Percentiles rank a stretch among this genome's conserved stretches.
Evolutionary conservation across 1,140 invertebrate species (phyloP).

Genomic region (Amyelois transitella): DNA sequence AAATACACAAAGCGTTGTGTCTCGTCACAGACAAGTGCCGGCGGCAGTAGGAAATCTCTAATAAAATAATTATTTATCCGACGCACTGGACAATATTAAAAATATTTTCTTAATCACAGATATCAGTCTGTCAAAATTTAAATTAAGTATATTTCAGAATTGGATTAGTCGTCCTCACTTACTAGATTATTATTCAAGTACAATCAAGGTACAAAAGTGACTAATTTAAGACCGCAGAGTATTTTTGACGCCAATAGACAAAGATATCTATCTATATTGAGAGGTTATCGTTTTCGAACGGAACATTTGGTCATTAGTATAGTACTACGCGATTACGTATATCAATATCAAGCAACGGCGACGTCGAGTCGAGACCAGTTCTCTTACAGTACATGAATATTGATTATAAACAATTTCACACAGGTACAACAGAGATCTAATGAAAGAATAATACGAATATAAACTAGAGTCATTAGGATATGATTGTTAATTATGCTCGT

Average conservation of each 20-base stretch:
- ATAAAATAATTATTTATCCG: conserved; percentile 73
- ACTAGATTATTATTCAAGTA: conserved; percentile 64
- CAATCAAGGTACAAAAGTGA: conserved; percentile 72
- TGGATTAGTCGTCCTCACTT: conserved; percentile 68
- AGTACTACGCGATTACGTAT: conserved; percentile 43
- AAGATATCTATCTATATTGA: conserved; percentile 27
- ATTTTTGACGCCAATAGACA: conserved; percentile 44
- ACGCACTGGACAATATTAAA: conserved; percentile 74
- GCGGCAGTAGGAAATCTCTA: conserved; percentile 70
- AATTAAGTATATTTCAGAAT: conserved; percentile 75
- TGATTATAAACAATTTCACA: conserved; percentile 65
- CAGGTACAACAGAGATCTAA: conserved; percentile 74
- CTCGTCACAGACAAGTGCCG: conserved; percentile 56
- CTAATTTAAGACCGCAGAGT: conserved; percentile 71
- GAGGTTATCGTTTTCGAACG: conserved; percentile 35
- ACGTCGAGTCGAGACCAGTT: conserved; percentile 45
- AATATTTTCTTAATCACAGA: conserved; percentile 75
- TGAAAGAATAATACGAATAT: conserved; percentile 72
- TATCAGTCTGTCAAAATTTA: conserved; percentile 75
- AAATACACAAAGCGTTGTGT: conserved; percentile 62
- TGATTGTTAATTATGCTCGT: conserved; percentile 67
- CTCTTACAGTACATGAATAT: conserved; percentile 62
- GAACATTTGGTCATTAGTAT: conserved; percentile 39
- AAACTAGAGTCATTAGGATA: conserved; percentile 70
- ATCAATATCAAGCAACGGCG: conserved; percentile 42